phyloP scores from a whole-genome alignment of 2,113 vertebrate species.

The Cochlearius cochlearius region DNA sequence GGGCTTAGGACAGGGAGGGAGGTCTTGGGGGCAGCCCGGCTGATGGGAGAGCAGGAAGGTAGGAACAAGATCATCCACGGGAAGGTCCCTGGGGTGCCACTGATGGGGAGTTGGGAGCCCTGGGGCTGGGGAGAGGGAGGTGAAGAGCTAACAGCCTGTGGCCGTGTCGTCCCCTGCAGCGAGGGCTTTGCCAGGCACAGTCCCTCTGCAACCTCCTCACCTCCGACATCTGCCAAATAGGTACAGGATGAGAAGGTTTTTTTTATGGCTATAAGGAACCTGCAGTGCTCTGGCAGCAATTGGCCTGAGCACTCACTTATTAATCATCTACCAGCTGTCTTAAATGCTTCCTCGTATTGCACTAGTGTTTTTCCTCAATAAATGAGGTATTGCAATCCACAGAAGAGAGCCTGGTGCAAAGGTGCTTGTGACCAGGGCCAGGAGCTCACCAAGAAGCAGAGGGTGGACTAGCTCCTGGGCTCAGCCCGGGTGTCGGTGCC shows the following conservation, averaged over 20 bases:
- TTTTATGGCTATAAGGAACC: not conserved
- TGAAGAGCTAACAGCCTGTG: not conserved
- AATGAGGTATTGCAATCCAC: not conserved
- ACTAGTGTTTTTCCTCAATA: not conserved
- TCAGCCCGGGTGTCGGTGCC: not conserved
- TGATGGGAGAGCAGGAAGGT: not conserved
- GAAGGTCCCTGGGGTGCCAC: not conserved
- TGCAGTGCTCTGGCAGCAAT: not conserved
- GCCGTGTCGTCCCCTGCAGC: fast-evolving
- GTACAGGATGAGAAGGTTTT: not conserved
- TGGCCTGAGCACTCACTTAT: not conserved
- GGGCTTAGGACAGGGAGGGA: not conserved
- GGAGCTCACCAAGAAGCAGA: not conserved
- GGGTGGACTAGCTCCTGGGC: not conserved
- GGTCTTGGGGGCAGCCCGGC: not conserved
- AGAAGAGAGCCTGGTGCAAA: not conserved
- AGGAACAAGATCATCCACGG: not conserved
- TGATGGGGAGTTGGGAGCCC: not conserved
- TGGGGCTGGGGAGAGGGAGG: not conserved
- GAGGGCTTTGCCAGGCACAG: not conserved
- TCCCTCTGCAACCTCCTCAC: fast-evolving
- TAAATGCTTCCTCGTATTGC: not conserved
- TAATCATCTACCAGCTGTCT: constrained; percentile 39
- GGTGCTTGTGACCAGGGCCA: not conserved
- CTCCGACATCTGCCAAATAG: not conserved